Conservation (phyloP, 1,140 invertebrate species). For the Hermatobates lingyangjiaoensis region DNA sequence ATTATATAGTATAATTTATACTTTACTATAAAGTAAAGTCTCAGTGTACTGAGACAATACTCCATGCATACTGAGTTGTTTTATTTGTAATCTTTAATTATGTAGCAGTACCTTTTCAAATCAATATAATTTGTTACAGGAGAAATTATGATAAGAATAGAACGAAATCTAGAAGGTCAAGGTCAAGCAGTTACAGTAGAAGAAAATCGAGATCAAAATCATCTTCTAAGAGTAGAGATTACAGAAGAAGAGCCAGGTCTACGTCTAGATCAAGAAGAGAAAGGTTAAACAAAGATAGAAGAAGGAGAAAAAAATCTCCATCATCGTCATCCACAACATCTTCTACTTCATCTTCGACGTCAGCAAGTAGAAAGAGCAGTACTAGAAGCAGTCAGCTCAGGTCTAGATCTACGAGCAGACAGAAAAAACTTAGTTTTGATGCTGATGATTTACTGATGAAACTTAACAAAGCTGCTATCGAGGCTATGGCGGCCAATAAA, state of each 20-base stretch:
- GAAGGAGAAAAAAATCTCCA: not conserved
- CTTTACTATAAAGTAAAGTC: too few species aligned
- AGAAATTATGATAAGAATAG: not conserved
- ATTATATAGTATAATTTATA: too few species aligned
- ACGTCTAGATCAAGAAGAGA: not conserved
- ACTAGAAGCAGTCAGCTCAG: not conserved
- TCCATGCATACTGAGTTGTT: too few species aligned
- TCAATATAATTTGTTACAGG: too few species aligned
- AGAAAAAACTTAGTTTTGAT: slow-evolving; percentile 5
- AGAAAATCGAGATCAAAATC: not conserved
- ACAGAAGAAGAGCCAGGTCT: not conserved
- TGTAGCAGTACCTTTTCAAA: too few species aligned
- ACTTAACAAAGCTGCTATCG: slow-evolving; percentile 10
- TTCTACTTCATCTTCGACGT: slow-evolving; percentile 3
- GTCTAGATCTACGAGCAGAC: not conserved
- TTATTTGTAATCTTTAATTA: too few species aligned
- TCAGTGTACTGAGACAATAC: too few species aligned
- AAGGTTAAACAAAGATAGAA: not conserved
- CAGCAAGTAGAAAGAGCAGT: slow-evolving; percentile 4
- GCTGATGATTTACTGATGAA: slow-evolving; percentile 7
- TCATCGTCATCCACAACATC: slow-evolving; percentile 6
- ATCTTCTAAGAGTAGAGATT: not conserved
- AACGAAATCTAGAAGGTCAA: not conserved
- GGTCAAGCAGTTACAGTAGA: not conserved
- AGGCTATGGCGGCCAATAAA: slow-evolving; percentile 10